Evolutionary conservation across 1,140 invertebrate genomes (phyloP), one percentile per base, ranked within the genome.

Genomic region (Euwallacea similis): DNA sequence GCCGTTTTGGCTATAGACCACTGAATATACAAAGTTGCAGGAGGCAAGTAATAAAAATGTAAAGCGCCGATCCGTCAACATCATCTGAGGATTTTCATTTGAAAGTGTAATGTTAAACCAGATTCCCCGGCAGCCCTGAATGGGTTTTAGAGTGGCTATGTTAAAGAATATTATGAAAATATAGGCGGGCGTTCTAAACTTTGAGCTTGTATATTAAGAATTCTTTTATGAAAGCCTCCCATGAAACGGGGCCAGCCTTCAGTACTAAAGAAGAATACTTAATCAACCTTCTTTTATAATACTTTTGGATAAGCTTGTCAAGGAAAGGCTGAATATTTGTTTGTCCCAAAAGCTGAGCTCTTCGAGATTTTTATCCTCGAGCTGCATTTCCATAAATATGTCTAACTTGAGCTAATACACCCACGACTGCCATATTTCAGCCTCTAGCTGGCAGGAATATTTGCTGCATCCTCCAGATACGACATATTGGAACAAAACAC

Each of bases 41-140:
- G 54, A 67, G 43, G 41, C 44, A 67, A 9, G 42, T 67, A 67
- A 67, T 67, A 67, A 58, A 67, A 67, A 67, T 67, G 65, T 67
- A 67, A 67, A 67, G 65, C 54, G 65, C 43, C 65, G 54, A 66
- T 55, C 64, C 47, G 47, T 66, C 64, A 56, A 66, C 64, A 54
- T 66, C 64, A 56, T 66, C 64, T 55, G 16, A 55, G 64, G 64
- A 55, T 66, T 66, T 64, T 66, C 64, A 66, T 66, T 66, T 66
- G 64, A 66, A 66, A 66, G 64, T 66, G 64, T 66, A 66, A 66
- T 66, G 64, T 16, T 55, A 66, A 66, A 56, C 50, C 64, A 54
- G 64, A 66, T 55, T 54, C 8, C 21, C 50, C 16, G 33, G 64
- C 16, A 55, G 42, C 33, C 9, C 47, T 66, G 64, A 64, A 64